These are phyloP conservation scores for Ditylenchus dipsaci DNA, from an alignment of 1,140 invertebrate genomes.

Conservation along the genomic window DNA sequence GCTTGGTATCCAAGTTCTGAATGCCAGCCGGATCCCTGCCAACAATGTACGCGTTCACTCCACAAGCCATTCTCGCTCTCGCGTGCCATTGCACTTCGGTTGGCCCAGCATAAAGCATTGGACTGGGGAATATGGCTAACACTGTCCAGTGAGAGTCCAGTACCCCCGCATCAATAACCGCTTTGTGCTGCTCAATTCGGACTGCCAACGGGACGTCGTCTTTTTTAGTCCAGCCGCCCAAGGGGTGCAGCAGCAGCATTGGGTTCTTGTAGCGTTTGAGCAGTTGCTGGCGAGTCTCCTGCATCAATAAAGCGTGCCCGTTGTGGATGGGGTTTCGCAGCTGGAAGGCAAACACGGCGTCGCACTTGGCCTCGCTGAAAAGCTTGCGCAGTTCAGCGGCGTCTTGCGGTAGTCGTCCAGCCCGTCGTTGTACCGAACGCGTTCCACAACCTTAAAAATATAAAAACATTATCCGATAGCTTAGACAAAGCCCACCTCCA, in stretches of 20 bases:
- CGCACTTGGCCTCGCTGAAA: constrained; percentile 75
- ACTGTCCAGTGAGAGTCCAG: constrained; percentile 80
- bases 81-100: constrained; percentile 99
- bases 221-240: constrained; percentile 98
- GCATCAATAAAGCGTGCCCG: constrained; percentile 94
- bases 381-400: constrained; percentile 81
- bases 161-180: constrained; percentile 70
- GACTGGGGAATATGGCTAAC: constrained; percentile 95
- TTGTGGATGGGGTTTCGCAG: constrained; percentile 97
- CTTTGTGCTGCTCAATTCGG: background rate
- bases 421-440: constrained; percentile 87
- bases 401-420: constrained; percentile 88
- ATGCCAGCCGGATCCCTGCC: constrained; percentile 95
- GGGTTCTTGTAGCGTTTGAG: constrained; percentile 76
- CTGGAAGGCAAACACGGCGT: constrained; percentile 97
- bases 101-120: constrained; percentile 98
- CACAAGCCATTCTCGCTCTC: constrained; percentile 87
- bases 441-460: constrained; percentile 77
- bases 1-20: constrained; percentile 77
- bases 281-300: constrained; percentile 79
- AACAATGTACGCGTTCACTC: constrained; percentile 96
- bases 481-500: constrained; percentile 11
- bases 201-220: constrained; percentile 87
- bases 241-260: constrained; percentile 85
- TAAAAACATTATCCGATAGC: background rate